Percentiles rank a stretch among this genome's conserved stretches.
Conservation (phyloP, 1,140 invertebrate species). For the Anastrepha obliqua region DNA sequence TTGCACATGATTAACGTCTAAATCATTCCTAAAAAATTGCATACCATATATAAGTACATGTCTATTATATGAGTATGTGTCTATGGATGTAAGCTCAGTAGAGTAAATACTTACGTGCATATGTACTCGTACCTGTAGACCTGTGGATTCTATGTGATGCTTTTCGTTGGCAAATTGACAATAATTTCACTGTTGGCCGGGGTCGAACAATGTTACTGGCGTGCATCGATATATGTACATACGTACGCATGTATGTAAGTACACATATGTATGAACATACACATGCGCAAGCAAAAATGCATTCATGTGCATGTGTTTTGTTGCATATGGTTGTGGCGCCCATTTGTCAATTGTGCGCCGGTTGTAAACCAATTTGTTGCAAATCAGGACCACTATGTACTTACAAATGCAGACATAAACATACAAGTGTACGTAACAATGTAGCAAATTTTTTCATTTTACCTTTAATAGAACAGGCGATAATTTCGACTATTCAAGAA, state of each 20-base stretch:
- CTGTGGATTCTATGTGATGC: neutral
- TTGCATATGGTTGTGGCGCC: neutral
- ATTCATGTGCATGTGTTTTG: too few species aligned
- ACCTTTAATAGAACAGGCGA: too few species aligned
- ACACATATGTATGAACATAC: neutral
- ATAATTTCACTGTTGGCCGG: slow-evolving; percentile 24
- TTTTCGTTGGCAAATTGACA: slow-evolving; percentile 33
- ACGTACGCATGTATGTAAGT: neutral
- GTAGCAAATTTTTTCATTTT: too few species aligned
- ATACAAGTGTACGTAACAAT: too few species aligned
- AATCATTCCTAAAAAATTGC: neutral
- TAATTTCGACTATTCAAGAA: too few species aligned
- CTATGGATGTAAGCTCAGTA: neutral
- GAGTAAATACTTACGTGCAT: neutral
- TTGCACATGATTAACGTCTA: slow-evolving; percentile 24
- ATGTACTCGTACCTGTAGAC: slow-evolving; percentile 2
- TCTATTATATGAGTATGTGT: neutral
- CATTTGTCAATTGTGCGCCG: slow-evolving; percentile 27
- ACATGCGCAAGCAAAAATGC: too few species aligned
- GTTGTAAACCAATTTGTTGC: slow-evolving; percentile 8
- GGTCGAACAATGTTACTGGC: neutral
- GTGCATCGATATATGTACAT: neutral
- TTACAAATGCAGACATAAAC: too few species aligned
- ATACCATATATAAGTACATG: neutral
- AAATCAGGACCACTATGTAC: neutral